Conservation (phyloP, 1,140 invertebrate genomes). For the Hermatobates lingyangjiaoensis region DNA sequence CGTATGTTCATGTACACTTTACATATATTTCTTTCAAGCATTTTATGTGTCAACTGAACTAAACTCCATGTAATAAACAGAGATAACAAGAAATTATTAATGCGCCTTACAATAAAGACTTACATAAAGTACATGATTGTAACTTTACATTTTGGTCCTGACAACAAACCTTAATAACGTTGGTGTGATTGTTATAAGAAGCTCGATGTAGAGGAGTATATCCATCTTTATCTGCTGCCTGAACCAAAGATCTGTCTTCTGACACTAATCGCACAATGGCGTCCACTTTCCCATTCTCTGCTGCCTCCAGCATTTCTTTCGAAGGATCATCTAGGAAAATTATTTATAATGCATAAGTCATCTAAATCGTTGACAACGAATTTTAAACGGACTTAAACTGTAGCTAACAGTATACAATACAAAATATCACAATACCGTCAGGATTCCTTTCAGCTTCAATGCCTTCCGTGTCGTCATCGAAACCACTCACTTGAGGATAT, state of each 20-base stretch:
- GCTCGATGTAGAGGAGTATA: conserved; percentile 84
- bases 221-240: conserved; percentile 60
- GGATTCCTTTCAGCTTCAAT: conserved; percentile 28
- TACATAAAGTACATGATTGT: too few relatives aligned
- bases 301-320: conserved; percentile 56
- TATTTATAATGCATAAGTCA: background rate
- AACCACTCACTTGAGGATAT: conserved; percentile 23
- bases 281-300: conserved; percentile 57
- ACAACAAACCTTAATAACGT: conserved; percentile 50
- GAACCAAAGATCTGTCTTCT: conserved; percentile 38
- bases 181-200: conserved; percentile 69
- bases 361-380: background rate
- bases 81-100: too few relatives aligned
- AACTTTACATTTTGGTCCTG: too few relatives aligned
- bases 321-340: conserved; percentile 37
- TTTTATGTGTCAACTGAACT: too few relatives aligned
- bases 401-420: background rate
- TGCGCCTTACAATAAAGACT: too few relatives aligned
- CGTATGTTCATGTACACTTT: too few relatives aligned
- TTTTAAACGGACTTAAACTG: background rate
- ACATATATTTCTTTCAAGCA: too few relatives aligned
- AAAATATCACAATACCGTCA: conserved; percentile 21
- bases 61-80: too few relatives aligned
- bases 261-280: conserved; percentile 39
- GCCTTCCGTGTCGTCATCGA: conserved; percentile 31